phyloP scores from a whole-genome alignment of 1,140 invertebrate genomes.

The Drosophila suzukii region DNA sequence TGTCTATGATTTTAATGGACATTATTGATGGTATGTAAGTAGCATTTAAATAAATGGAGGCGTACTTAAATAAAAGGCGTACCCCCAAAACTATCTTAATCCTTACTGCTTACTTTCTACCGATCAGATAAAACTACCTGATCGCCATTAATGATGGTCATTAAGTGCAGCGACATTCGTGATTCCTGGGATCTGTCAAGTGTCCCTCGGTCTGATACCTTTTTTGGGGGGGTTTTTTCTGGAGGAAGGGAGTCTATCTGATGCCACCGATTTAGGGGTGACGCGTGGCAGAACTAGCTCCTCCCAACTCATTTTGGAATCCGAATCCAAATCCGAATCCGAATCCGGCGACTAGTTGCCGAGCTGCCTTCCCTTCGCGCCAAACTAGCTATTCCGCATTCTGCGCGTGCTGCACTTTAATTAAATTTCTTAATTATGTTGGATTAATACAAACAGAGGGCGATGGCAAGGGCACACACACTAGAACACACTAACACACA shows the following conservation, averaged over 20 bases:
- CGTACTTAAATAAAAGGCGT: too few relatives aligned
- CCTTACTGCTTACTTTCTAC: too few relatives aligned
- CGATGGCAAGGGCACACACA: constrained; percentile 49
- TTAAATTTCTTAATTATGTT: constrained; percentile 83
- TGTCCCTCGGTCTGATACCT: not conserved
- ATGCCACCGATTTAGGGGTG: not conserved
- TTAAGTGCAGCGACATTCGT: not conserved
- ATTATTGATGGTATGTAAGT: too few relatives aligned
- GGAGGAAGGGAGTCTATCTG: not conserved
- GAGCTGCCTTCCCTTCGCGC: not conserved
- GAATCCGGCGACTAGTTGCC: constrained; percentile 1
- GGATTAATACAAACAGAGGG: constrained; percentile 73
- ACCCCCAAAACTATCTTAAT: too few relatives aligned
- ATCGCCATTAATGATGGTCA: not conserved
- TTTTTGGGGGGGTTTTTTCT: too few relatives aligned
- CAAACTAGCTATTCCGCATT: constrained; percentile 67
- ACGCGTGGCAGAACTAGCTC: not conserved
- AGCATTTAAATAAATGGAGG: too few relatives aligned
- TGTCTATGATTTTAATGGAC: too few relatives aligned
- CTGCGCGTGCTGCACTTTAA: constrained; percentile 78
- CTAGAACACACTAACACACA: constrained; percentile 17
- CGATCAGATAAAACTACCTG: not conserved
- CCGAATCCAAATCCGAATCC: not conserved
- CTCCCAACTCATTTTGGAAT: not conserved
- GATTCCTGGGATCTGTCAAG: too few relatives aligned